Base-by-base conservation (phyloP, 2,888 invertebrate species). In the Aromia moschata region DNA sequence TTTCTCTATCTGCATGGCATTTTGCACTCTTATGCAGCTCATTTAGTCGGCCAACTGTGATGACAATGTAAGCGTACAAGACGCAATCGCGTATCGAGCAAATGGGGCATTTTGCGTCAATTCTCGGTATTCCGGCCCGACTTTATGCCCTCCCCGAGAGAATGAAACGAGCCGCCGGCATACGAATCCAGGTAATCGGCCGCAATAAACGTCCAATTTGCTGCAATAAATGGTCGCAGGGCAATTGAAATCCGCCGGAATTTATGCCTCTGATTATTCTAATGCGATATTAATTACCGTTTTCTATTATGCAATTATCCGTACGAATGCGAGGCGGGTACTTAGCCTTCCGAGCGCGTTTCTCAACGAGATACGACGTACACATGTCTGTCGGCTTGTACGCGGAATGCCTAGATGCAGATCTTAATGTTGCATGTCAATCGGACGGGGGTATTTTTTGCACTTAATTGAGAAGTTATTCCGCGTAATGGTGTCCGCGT, bases 371-470 rank as follows among this genome's bases (percentile, higher is more conserved):
- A 64, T 61, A 56, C 61, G 61, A n/a, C n/a, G n/a, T n/a, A n/a
- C n/a, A n/a, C n/a, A n/a, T n/a, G n/a, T n/a, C n/a, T 61, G 64
- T 61, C 61, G 64, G 59, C 54, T 58, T 61, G 45, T 56, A 59
- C 59, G 46, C 65, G 64, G 64, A 64, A 65, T 63, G 62, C 57
- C 51, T 47, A 68, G 69, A 71, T 70, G 69, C 62, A 69, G 68
- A 71, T 71, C 69, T 71, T 68, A 70, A 70, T 69, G 70, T 70
- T 67, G 62, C 64, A 70, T 71, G 70, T 71, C 71, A 70, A 71
- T 71, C 68, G 63, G 51, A 61, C 45, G 64, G 56, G 61, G 60
- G 61, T 69, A 69, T 68, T 69, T 70, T 70, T 70, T 63, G 66
- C n/a, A 66, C 60, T 68, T 70, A 70, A 71, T 71, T 71, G 71